Evolutionary conservation across 2,797 vertebrate species (phyloP).

Genomic region (Danio jaintianensis): DNA sequence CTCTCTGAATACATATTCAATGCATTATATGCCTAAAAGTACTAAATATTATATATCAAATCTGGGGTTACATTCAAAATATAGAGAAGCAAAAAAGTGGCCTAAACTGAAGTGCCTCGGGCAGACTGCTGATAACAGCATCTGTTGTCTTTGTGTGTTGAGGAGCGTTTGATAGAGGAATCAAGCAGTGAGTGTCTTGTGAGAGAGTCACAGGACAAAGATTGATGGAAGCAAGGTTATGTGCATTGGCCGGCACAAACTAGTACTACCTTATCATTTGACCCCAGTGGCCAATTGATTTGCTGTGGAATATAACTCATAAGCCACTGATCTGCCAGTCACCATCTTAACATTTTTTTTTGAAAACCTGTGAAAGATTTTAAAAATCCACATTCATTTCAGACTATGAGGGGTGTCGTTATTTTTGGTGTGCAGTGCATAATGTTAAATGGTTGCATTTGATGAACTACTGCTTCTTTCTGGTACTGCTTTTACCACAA

Average conservation of each 20-base stretch:
- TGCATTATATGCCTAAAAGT: too few relatives aligned
- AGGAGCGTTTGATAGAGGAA: slow-evolving; percentile 79
- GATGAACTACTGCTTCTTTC: too few relatives aligned
- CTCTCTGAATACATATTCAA: too few relatives aligned
- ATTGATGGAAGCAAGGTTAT: slow-evolving; percentile 89
- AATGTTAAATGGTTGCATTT: too few relatives aligned
- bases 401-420: too few relatives aligned
- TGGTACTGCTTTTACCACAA: too few relatives aligned
- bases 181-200: slow-evolving; percentile 76
- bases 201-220: slow-evolving; percentile 84
- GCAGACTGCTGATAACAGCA: slow-evolving; percentile 82
- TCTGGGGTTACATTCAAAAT: slow-evolving; percentile 60
- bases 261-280: slow-evolving; percentile 85
- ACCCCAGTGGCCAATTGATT: slow-evolving; percentile 89
- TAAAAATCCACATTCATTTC: too few relatives aligned
- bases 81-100: slow-evolving; percentile 70
- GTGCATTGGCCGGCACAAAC: slow-evolving; percentile 80
- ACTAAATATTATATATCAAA: not conserved
- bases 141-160: slow-evolving; percentile 85
- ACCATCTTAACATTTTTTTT: slow-evolving; percentile 11
- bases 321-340: slow-evolving; percentile 48
- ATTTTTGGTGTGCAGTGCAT: too few relatives aligned
- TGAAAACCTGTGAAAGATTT: too few relatives aligned
- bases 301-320: slow-evolving; percentile 90
- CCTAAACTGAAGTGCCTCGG: slow-evolving; percentile 65